These are phyloP conservation scores for Acrossocheilus wenchowensis DNA, from an alignment of 2,797 vertebrate species.

Conservation along the genomic window DNA sequence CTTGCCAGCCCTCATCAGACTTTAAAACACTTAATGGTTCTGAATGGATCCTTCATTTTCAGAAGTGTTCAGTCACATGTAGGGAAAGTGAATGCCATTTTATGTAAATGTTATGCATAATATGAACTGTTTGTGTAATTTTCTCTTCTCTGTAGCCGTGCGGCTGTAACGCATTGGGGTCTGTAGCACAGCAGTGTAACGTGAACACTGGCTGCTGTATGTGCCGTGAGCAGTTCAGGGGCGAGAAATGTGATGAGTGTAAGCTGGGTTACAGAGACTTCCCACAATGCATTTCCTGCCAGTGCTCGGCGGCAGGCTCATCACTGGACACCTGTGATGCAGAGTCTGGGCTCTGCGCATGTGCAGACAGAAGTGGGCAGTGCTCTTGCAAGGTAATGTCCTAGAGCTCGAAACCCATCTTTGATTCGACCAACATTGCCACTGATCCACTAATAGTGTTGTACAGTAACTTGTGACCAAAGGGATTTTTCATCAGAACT, in stretches of 20 bases:
- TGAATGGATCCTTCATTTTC: not conserved
- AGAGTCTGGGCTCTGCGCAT: conserved; percentile 83
- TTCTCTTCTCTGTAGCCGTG: conserved; percentile 79
- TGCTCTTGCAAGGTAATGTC: conserved; percentile 93
- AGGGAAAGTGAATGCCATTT: not conserved
- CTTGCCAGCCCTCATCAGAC: not conserved
- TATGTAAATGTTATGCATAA: not conserved
- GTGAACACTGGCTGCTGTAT: conserved; percentile 90
- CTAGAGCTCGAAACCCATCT: conserved; percentile 10
- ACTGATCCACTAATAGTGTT: no score
- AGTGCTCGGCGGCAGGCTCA: conserved; percentile 84
- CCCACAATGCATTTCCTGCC: conserved; percentile 86
- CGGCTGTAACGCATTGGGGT: conserved; percentile 85
- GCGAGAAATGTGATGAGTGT: conserved; percentile 90
- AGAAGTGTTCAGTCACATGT: not conserved
- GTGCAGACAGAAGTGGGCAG: conserved; percentile 84
- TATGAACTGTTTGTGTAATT: not conserved
- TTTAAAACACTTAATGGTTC: not conserved
- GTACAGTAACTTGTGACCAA: not conserved
- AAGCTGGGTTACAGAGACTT: conserved; percentile 89
- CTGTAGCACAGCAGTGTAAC: conserved; percentile 87
- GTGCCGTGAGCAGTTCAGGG: conserved; percentile 88
- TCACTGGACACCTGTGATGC: conserved; percentile 84
- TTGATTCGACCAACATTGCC: no score
- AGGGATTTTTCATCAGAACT: not conserved